Conservation (phyloP, 2,888 invertebrate genomes). For the Aspidiotus rigidus region DNA sequence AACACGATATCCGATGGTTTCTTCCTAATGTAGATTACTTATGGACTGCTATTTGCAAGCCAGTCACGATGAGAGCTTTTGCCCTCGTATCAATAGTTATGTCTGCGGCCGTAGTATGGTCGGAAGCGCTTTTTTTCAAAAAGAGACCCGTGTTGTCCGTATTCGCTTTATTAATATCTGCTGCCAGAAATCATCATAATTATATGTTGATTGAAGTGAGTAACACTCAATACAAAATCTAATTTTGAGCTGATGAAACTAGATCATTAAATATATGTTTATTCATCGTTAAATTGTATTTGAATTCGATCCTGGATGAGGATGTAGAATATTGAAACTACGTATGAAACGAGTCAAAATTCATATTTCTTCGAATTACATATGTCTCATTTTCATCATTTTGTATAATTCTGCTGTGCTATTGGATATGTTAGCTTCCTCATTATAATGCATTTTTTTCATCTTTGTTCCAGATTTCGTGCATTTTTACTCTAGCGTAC, state of each 20-base stretch:
- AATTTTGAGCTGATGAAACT: no score
- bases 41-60: constrained; percentile 79
- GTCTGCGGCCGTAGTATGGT: constrained; percentile 94
- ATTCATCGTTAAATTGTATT: background rate
- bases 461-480: constrained; percentile 60
- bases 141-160: constrained; percentile 84
- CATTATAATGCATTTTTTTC: background rate
- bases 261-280: no score
- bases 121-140: constrained; percentile 96
- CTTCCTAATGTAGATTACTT: constrained; percentile 73
- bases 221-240: background rate
- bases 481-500: constrained; percentile 84
- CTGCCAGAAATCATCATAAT: constrained; percentile 71
- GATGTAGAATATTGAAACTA: no score
- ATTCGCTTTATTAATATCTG: constrained; percentile 86
- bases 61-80: constrained; percentile 63
- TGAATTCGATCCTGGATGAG: no score
- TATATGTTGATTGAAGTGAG: constrained; percentile 88
- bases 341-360: no score
- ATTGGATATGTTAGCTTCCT: background rate
- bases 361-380: background rate
- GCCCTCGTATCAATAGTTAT: constrained; percentile 65
- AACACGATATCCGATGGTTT: constrained; percentile 3
- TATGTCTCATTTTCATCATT: background rate
- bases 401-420: background rate